Evolutionary conservation across 2,113 vertebrate genomes (phyloP), one percentile per base, ranked within the genome.

Genomic region (Tachysurus vachellii): DNA sequence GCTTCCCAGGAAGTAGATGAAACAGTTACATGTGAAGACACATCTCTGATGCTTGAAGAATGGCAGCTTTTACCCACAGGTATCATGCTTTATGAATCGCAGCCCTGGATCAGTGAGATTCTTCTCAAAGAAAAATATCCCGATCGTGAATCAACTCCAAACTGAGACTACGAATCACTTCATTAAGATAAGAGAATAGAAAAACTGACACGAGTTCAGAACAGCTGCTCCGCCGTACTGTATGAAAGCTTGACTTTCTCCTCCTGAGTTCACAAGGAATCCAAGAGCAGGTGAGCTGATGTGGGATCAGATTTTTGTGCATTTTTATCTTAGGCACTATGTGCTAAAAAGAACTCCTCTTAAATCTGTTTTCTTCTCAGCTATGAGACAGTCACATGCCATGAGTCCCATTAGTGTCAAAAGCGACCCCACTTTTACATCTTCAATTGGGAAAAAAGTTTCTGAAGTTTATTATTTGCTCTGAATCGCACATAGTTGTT

Each of bases 401-500:
- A 17, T 66, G 56, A 84, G 62, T 57, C 64, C 70, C 50, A 73
- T n/a, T 8, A 85, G 56, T 76, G n/a, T 70, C 76, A 79, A 80
- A 57, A 80, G 42, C 66, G 75, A 44, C 19, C 6, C 76, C 36
- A 76, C 12, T 73, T 47, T 53, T n/a, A 81, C 10, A 64, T 86
- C 75, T 61, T 21, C 75, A 77, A 53, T 84, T 50, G 44, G 85
- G 50, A 57, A 42, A 61, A 82, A 50, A 28, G 83, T 90, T 91
- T 89, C 59, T 61, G 59, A 19, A 61, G 89, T 90, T 89, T 36
- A 23, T 75, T 61, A 59, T 57, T 61, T n/a, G 56, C 57, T 21
- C 93, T 93, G 90, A 91, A 88, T 83, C 61, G 88, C 86, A 80
- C 76, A 80, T 92, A 89, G 86, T 73, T 50, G 31, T 89, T 89